Evolutionary conservation across 2,797 vertebrate genomes (phyloP).

Genomic region (Bovichtus diacanthus): DNA sequence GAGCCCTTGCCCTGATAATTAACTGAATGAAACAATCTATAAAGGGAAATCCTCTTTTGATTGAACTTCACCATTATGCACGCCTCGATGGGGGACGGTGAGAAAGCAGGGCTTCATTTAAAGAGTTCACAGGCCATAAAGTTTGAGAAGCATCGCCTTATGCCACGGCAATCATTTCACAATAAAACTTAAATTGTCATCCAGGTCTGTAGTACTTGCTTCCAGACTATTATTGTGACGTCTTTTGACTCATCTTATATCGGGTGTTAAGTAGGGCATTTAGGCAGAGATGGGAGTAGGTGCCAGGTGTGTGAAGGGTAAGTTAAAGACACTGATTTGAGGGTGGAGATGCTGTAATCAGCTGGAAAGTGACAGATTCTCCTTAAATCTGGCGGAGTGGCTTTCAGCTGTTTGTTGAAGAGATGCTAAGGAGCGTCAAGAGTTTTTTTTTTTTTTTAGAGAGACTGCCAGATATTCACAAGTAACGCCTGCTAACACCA

Average conservation of each 20-base stretch:
- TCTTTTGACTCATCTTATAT: not conserved
- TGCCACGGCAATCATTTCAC: constrained; percentile 19
- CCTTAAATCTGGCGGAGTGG: constrained; percentile 27
- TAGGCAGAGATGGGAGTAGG: not conserved
- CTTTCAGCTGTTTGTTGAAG: constrained; percentile 15
- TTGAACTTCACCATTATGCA: constrained; percentile 49
- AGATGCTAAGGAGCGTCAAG: constrained; percentile 1
- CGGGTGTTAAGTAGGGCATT: not conserved
- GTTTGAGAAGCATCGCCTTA: constrained; percentile 29
- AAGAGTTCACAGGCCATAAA: constrained; percentile 41
- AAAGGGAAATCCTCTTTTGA: constrained; percentile 51
- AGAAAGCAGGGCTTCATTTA: constrained; percentile 44
- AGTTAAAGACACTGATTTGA: constrained; percentile 33
- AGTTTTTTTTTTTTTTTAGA: not conserved
- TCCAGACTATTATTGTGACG: not conserved
- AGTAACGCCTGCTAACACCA: not conserved
- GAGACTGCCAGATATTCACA: not conserved
- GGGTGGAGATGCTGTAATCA: constrained; percentile 30
- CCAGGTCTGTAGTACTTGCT: not conserved
- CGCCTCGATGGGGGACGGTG: constrained; percentile 13
- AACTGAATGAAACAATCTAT: constrained; percentile 52
- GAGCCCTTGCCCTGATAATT: constrained; percentile 47
- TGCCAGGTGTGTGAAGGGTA: constrained; percentile 3
- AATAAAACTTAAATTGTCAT: constrained; percentile 24
- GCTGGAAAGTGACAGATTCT: constrained; percentile 10